Evolutionary conservation across 2,888 invertebrate genomes (phyloP), one percentile per base, ranked within the genome.

Genomic region (Nephrotoma guestfalica): DNA sequence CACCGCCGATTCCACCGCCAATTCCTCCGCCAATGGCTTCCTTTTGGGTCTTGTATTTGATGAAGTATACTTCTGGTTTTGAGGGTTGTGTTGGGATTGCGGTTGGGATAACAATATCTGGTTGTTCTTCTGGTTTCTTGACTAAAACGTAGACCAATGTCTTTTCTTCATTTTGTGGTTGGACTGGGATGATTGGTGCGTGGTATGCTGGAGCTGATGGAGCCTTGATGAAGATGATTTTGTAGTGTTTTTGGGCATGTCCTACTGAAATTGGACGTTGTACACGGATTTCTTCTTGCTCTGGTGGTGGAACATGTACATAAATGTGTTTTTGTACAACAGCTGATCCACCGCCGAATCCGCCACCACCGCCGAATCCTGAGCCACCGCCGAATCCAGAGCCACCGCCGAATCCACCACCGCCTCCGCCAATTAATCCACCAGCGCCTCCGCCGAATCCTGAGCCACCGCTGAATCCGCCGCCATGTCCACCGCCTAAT

Each of bases 221-320:
- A 87, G 97, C 97, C 93, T 97, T 97, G 92, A 97, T 97, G 94
- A 97, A 97, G 92, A 97, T 96, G 91, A 97, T 97, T 91, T 97
- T 97, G 94, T 97, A 96, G 92, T 97, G 96, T 90, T 97, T 97
- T 92, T 96, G 96, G 85, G 96, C 93, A 88, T 96, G 95, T 86
- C 95, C 94, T 0, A 94, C 92, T 18, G 93, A 93, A 89, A 96
- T 94, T 13, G 94, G 94, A 89, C 95, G 94, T 88, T 93, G 93
- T 86, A 94, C 93, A 89, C 94, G 93, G 89, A 94, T 93, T 89
- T 95, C 94, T 89, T 95, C 94, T n/a, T 95, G 96, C 91, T 97
- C 96, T 93, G 95, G 96, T 90, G 97, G 97, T 86, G 97, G 97
- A 13, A 97, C 96, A 91, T 97, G 97, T 5, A 97, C 97, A 93